These are phyloP conservation scores for Butorides virescens DNA, from an alignment of 2,113 vertebrate genomes.

Conservation along the genomic window DNA sequence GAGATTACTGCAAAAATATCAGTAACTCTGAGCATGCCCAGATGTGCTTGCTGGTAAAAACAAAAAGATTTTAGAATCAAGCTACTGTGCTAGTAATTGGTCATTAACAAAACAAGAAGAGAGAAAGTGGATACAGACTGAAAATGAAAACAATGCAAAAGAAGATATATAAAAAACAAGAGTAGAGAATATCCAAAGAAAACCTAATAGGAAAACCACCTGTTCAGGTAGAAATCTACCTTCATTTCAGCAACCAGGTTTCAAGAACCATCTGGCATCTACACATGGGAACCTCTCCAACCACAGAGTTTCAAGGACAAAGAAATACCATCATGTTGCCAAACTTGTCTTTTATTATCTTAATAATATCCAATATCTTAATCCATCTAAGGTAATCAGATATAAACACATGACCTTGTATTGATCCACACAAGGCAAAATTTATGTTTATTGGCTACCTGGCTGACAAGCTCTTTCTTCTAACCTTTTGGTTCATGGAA, in stretches of 20 bases:
- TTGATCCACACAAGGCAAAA: constrained; percentile 15
- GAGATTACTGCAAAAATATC: background rate
- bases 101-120: background rate
- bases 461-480: background rate
- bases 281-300: background rate
- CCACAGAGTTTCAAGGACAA: constrained; percentile 15
- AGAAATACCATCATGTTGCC: background rate
- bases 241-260: background rate
- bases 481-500: background rate
- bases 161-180: background rate
- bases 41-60: background rate
- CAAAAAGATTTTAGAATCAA: background rate
- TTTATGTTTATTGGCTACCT: background rate
- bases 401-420: background rate
- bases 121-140: background rate
- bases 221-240: background rate
- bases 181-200: background rate
- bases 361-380: constrained; percentile 5
- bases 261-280: background rate
- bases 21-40: background rate
- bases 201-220: background rate
- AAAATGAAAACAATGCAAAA: background rate
- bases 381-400: background rate
- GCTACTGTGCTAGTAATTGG: background rate
- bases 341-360: background rate